Conservation (phyloP, 2,797 vertebrate genomes). For the Petrocephalus schoutedeni region DNA sequence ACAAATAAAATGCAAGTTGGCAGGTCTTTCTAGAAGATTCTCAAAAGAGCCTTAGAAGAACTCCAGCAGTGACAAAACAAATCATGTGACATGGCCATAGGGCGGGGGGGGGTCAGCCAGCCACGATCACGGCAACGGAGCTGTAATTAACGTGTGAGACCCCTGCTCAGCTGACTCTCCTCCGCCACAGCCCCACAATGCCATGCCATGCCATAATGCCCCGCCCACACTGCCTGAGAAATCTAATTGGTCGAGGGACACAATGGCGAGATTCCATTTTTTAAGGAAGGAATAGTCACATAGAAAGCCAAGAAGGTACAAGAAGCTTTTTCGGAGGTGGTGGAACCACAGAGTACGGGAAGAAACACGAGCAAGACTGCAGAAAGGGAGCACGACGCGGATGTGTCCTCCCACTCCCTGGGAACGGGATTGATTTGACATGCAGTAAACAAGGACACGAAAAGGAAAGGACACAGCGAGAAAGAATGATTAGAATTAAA, state of each 20-base stretch:
- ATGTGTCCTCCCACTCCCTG: neutral
- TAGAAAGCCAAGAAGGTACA: neutral
- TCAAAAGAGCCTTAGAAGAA: neutral
- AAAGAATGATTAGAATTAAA: neutral
- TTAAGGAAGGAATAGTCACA: neutral
- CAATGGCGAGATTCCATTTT: neutral
- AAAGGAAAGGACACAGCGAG: neutral
- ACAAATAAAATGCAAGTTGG: neutral
- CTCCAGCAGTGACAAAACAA: neutral
- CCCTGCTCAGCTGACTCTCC: neutral
- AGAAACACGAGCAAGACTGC: neutral
- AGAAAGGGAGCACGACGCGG: neutral
- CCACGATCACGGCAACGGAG: neutral
- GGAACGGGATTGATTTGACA: neutral
- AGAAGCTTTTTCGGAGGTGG: neutral
- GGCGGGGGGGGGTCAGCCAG: neutral
- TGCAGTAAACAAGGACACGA: neutral
- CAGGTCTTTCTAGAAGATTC: neutral
- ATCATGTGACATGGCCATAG: neutral
- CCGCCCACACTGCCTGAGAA: neutral
- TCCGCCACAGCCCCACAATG: neutral
- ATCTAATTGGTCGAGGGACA: neutral
- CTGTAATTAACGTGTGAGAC: neutral
- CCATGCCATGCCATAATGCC: neutral
- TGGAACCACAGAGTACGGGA: neutral